phyloP scores from a whole-genome alignment of 2,797 vertebrate genomes.

The Ctenopoma multispine region DNA sequence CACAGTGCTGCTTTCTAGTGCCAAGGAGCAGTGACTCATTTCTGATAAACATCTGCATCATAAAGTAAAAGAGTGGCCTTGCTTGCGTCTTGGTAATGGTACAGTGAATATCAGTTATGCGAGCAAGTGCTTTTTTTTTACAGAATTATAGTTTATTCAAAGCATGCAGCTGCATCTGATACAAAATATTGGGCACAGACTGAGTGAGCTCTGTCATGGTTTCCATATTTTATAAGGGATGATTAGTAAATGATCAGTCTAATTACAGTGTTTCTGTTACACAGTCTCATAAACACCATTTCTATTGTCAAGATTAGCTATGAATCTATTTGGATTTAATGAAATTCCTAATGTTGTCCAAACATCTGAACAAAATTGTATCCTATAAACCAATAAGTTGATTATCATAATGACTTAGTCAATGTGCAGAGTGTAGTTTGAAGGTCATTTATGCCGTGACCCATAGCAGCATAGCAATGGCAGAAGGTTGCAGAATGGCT shows the following conservation, averaged over 20 bases:
- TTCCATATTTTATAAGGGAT: slow-evolving; percentile 60
- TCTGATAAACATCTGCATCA: slow-evolving; percentile 86
- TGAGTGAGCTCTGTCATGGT: slow-evolving; percentile 59
- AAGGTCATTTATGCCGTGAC: background rate
- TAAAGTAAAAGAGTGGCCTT: slow-evolving; percentile 81
- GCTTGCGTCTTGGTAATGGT: slow-evolving; percentile 72
- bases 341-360: slow-evolving; percentile 29
- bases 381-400: slow-evolving; percentile 18
- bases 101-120: slow-evolving; percentile 82
- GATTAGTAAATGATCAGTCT: slow-evolving; percentile 62
- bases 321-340: slow-evolving; percentile 47
- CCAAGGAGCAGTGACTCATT: slow-evolving; percentile 79
- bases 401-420: slow-evolving; percentile 10
- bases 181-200: slow-evolving; percentile 59
- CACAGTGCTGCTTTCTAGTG: slow-evolving; percentile 67
- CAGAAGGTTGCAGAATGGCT: no score
- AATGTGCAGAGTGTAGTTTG: background rate
- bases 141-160: slow-evolving; percentile 72
- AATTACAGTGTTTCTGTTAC: slow-evolving; percentile 49
- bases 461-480: background rate
- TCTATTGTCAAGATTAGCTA: slow-evolving; percentile 30
- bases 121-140: slow-evolving; percentile 57
- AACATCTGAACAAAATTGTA: slow-evolving; percentile 35
- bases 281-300: slow-evolving; percentile 50
- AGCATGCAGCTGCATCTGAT: slow-evolving; percentile 75